Percentiles rank a stretch among this genome's conserved stretches.
phyloP scores from a whole-genome alignment of 2,888 invertebrate species.

The Lomographa bimaculata region DNA sequence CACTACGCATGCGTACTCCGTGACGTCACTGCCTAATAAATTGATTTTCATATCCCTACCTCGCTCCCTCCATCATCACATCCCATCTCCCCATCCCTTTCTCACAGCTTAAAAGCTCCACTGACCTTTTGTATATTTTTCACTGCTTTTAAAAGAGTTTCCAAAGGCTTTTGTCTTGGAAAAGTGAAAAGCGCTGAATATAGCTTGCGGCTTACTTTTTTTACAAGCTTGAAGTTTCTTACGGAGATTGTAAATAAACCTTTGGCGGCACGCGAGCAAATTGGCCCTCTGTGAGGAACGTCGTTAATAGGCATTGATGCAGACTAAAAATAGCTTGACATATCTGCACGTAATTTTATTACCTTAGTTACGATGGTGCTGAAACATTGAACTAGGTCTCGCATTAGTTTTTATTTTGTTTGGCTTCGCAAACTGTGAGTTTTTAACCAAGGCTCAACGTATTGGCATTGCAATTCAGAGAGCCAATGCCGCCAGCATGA shows the following conservation, averaged over 20 bases:
- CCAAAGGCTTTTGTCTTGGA: constrained; percentile 73
- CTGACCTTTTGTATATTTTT: constrained; percentile 80
- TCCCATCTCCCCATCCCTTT: constrained; percentile 49
- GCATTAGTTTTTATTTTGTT: too few species aligned
- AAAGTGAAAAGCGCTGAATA: constrained; percentile 64
- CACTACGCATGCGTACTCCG: constrained; percentile 69
- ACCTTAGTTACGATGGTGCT: constrained; percentile 20
- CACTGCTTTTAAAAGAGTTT: constrained; percentile 64
- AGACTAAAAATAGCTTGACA: constrained; percentile 30
- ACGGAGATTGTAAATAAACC: constrained; percentile 24
- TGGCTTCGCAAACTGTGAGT: too few species aligned
- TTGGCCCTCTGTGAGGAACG: constrained; percentile 22
- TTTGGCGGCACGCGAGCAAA: constrained; percentile 8
- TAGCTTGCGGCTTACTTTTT: constrained; percentile 53
- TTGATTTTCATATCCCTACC: constrained; percentile 79
- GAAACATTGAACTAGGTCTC: too few species aligned
- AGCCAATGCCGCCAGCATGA: too few species aligned
- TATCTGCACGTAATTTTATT: constrained; percentile 20
- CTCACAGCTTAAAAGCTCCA: constrained; percentile 64
- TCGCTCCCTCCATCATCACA: constrained; percentile 38
- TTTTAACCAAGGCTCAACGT: too few species aligned
- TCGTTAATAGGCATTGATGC: constrained; percentile 17
- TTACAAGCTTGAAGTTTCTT: constrained; percentile 42
- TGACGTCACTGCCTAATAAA: constrained; percentile 84
- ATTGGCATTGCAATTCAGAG: too few species aligned